These are phyloP conservation scores for Caenorhabditis sp. DNA, from an alignment of 2,888 invertebrate genomes.

Conservation along the genomic window DNA sequence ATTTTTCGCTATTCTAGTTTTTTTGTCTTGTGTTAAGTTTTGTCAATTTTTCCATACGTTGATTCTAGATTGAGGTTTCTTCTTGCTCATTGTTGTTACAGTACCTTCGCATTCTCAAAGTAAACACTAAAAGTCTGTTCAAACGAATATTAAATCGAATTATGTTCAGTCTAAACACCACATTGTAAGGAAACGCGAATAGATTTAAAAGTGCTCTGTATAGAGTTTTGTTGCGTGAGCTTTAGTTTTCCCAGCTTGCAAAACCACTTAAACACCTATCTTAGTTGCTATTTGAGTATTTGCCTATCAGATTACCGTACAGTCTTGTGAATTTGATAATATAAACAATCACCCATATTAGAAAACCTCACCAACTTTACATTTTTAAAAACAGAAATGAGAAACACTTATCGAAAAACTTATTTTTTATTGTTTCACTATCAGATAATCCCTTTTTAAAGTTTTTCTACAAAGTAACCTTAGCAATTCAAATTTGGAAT, in stretches of 20 bases:
- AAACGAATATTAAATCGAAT: conserved; percentile 57
- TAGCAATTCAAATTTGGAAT: too few species aligned
- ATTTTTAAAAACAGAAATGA: too few species aligned
- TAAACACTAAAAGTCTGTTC: conserved; percentile 55
- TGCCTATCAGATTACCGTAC: conserved; percentile 60
- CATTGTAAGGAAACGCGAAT: conserved; percentile 14
- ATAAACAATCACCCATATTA: conserved; percentile 18
- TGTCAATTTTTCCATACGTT: too few species aligned
- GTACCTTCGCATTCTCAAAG: conserved; percentile 34
- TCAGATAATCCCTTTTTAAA: too few species aligned
- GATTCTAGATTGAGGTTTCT: too few species aligned
- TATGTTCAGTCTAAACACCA: conserved; percentile 46
- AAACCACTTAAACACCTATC: conserved; percentile 58
- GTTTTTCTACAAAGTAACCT: too few species aligned
- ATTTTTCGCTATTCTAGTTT: too few species aligned
- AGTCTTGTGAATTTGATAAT: conserved; percentile 33
- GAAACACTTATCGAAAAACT: too few species aligned
- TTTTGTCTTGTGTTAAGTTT: too few species aligned
- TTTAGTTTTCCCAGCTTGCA: conserved; percentile 58
- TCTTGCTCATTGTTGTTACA: conserved; percentile 2
- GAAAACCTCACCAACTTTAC: too few species aligned
- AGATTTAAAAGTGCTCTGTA: conserved; percentile 45
- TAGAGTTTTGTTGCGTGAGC: conserved; percentile 58
- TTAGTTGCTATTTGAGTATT: conserved; percentile 38
- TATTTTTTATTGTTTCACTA: too few species aligned